Evolutionary conservation across 2,888 invertebrate species (phyloP).

Genomic region (Seira ritae): DNA sequence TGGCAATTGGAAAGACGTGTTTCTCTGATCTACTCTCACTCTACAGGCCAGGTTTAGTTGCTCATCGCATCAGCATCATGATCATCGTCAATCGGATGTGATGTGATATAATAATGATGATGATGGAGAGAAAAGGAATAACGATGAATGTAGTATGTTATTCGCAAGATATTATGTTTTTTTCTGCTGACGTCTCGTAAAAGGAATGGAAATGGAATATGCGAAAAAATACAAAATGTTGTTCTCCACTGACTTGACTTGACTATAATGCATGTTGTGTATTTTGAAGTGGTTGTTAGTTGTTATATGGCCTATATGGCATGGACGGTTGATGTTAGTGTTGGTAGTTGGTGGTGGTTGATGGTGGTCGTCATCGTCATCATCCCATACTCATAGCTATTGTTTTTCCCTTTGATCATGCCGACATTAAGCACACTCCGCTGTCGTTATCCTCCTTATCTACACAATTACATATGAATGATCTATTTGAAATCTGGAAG

Average conservation of each 20-base stretch:
- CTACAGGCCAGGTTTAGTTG: neutral
- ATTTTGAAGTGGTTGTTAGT: constrained; percentile 1
- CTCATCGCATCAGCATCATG: neutral
- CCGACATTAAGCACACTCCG: constrained; percentile 66
- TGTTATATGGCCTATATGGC: constrained; percentile 11
- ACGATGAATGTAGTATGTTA: no score
- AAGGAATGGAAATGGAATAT: constrained; percentile 34
- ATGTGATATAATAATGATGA: constrained; percentile 42
- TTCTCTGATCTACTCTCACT: neutral
- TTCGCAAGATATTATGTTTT: neutral
- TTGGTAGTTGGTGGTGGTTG: constrained; percentile 29
- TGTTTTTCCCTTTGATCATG: constrained; percentile 65
- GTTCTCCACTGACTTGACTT: constrained; percentile 1
- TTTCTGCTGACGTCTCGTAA: constrained; percentile 27
- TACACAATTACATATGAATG: constrained; percentile 63
- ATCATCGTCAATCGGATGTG: constrained; percentile 53
- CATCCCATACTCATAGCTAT: constrained; percentile 41
- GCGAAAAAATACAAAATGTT: neutral
- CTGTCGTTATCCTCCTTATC: constrained; percentile 66
- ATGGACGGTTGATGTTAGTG: neutral
- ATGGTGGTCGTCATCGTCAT: constrained; percentile 26
- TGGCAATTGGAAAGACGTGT: neutral
- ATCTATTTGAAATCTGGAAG: constrained; percentile 66
- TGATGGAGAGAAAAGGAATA: constrained; percentile 28
- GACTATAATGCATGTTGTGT: constrained; percentile 40